These are phyloP conservation scores for Mimachlamys varia DNA, from an alignment of 2,888 invertebrate species.

Conservation along the genomic window DNA sequence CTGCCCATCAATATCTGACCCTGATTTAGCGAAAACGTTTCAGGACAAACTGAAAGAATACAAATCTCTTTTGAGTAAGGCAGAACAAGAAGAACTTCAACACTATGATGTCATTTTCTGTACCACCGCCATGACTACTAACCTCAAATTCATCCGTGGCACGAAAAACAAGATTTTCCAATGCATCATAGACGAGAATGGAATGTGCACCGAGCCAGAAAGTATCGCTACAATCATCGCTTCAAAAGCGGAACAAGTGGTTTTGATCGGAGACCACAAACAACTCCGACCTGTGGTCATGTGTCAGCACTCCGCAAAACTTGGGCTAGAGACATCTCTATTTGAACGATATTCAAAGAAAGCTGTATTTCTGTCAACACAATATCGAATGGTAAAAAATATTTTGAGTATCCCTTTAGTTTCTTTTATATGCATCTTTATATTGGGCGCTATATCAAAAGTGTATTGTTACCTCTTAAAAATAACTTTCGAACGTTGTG, in stretches of 20 bases:
- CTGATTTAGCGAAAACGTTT: constrained; percentile 40
- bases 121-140: constrained; percentile 64
- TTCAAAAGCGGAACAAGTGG: constrained; percentile 67
- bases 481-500: no score
- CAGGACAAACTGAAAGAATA: constrained; percentile 55
- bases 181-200: constrained; percentile 75
- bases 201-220: constrained; percentile 77
- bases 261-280: constrained; percentile 76
- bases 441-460: no score
- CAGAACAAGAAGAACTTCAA: constrained; percentile 58
- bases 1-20: background rate
- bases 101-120: constrained; percentile 66
- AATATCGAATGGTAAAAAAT: constrained; percentile 74
- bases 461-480: no score
- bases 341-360: constrained; percentile 65
- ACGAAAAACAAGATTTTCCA: constrained; percentile 54
- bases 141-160: constrained; percentile 43
- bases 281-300: constrained; percentile 75
- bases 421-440: no score
- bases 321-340: constrained; percentile 69
- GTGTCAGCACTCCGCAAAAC: constrained; percentile 61
- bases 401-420: no score
- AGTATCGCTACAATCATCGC: constrained; percentile 71
- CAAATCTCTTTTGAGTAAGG: constrained; percentile 51
- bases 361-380: constrained; percentile 61